Evolutionary conservation across 2,797 vertebrate species (phyloP).

Genomic region (Sebastes minor): DNA sequence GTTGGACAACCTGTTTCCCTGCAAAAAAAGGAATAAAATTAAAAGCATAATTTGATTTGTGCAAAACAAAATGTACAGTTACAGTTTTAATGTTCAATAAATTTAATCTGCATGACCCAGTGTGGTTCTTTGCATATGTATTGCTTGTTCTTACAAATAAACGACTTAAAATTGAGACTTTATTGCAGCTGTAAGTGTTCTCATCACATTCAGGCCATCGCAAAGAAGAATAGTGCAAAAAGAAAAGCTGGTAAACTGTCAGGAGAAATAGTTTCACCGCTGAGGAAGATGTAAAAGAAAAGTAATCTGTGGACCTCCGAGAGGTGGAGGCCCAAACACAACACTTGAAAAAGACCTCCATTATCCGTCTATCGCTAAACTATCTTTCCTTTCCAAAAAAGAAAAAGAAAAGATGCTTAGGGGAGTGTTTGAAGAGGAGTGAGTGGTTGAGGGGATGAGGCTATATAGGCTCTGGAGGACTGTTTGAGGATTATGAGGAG

Average conservation of each 20-base stretch:
- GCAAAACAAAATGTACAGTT: no score
- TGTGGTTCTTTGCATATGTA: background rate
- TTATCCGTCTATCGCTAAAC: constrained; percentile 48
- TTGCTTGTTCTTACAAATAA: background rate
- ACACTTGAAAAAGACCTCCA: constrained; percentile 53
- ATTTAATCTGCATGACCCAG: background rate
- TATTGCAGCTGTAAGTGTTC: background rate
- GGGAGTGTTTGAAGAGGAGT: constrained; percentile 74
- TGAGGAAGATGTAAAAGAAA: constrained; percentile 47
- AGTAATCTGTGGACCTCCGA: constrained; percentile 34
- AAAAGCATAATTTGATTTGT: background rate
- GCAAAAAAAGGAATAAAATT: background rate
- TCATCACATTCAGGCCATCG: background rate
- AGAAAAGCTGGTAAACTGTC: background rate
- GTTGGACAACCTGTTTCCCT: background rate
- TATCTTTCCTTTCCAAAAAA: constrained; percentile 22
- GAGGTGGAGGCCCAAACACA: constrained; percentile 23
- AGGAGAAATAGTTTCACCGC: constrained; percentile 18
- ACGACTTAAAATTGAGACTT: background rate
- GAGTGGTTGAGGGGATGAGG: constrained; percentile 62
- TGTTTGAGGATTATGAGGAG: constrained; percentile 79
- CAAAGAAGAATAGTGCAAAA: background rate
- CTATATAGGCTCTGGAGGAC: constrained; percentile 53
- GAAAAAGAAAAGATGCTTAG: constrained; percentile 14
- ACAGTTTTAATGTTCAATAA: background rate